Conservation (phyloP, 2,113 vertebrate species). For the Salvator merianae region DNA sequence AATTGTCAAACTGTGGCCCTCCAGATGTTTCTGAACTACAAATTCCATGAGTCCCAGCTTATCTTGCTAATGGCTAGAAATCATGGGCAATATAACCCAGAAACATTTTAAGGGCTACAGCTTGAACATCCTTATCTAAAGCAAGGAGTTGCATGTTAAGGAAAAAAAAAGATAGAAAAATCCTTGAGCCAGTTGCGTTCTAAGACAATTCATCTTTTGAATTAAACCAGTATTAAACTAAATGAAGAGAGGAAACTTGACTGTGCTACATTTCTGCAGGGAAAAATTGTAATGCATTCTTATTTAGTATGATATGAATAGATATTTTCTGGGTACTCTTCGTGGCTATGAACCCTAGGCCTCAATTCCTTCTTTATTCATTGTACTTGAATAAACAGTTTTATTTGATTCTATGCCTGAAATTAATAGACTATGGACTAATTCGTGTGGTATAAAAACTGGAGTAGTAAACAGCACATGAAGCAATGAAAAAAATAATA, state of each 20-base stretch:
- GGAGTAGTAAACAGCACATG: background rate
- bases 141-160: background rate
- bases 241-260: background rate
- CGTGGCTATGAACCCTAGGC: background rate
- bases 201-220: background rate
- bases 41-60: no score
- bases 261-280: background rate
- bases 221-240: background rate
- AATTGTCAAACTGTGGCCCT: background rate
- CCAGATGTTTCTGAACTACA: no score
- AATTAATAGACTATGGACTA: background rate
- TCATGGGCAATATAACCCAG: no score
- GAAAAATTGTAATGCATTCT: background rate
- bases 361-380: background rate
- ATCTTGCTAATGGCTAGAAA: no score
- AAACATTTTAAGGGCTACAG: no score
- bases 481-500: background rate
- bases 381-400: background rate
- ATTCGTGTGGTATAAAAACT: background rate
- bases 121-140: background rate
- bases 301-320: background rate
- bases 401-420: background rate
- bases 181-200: background rate
- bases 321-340: background rate
- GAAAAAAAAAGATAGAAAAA: background rate